These are phyloP conservation scores for Pardalotus punctatus DNA, from an alignment of 2,113 vertebrate genomes.

Conservation along the genomic window DNA sequence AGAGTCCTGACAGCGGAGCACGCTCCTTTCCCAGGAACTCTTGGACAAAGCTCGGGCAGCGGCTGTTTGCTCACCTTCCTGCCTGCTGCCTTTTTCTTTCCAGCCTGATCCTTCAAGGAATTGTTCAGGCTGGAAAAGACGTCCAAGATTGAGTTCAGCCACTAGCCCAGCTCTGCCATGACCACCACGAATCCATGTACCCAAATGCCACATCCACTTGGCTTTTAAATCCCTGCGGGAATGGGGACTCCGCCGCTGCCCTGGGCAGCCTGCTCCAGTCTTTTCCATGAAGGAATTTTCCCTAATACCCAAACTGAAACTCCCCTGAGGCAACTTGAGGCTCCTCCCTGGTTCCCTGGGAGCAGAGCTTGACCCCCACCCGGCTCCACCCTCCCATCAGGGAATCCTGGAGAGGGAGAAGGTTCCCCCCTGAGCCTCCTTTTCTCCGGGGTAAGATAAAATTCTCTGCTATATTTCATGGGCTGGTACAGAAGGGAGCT, in stretches of 20 bases:
- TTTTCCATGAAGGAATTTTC: not conserved
- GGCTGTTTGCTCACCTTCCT: not conserved
- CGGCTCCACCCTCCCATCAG: not conserved
- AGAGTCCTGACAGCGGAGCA: not conserved
- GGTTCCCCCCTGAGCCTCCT: accelerated
- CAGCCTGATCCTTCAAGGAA: not conserved
- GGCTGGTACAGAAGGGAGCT: not conserved
- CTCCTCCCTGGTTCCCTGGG: not conserved
- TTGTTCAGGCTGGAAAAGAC: not conserved
- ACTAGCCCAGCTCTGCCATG: not conserved
- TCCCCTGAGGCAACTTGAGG: not conserved
- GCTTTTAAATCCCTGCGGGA: not conserved
- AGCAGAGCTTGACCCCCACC: not conserved
- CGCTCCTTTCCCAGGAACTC: not conserved
- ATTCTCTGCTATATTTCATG: not conserved
- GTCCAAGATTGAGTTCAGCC: not conserved
- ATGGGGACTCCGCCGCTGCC: not conserved
- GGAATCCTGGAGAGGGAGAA: not conserved
- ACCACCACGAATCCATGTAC: not conserved
- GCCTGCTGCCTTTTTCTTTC: not conserved
- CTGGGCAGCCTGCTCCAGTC: not conserved
- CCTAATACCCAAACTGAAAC: not conserved
- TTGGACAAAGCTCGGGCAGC: not conserved
- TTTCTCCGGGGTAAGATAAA: not conserved
- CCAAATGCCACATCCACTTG: not conserved